A percentile compares a stretch with the other conserved stretches of the same genome.
Conservation (phyloP, 1,140 invertebrate genomes). For the Magallana ariakensis region DNA sequence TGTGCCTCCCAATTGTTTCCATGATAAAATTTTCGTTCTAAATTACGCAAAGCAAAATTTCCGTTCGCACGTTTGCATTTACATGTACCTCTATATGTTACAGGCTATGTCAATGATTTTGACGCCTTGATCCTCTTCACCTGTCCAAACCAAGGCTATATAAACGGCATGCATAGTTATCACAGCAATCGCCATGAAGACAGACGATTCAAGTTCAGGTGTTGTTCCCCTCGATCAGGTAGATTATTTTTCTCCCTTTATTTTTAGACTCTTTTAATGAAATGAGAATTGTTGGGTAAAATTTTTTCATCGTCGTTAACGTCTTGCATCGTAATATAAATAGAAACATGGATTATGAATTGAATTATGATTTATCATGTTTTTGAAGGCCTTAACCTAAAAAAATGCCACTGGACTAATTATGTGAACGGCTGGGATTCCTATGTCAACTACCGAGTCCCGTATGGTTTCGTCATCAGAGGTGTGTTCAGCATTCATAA, state of each 20-base stretch:
- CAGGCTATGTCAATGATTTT: background rate
- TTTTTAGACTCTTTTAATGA: too few relatives aligned
- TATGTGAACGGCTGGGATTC: constrained; percentile 16
- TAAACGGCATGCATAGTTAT: background rate
- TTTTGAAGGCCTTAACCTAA: background rate
- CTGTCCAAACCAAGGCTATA: background rate
- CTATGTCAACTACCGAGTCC: background rate
- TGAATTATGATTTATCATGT: too few relatives aligned
- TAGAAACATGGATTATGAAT: too few relatives aligned
- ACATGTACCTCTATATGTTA: too few relatives aligned
- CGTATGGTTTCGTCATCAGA: background rate
- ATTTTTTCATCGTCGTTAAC: too few relatives aligned
- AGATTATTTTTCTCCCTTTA: background rate
- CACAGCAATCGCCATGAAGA: background rate
- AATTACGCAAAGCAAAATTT: too few relatives aligned
- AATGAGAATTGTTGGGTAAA: too few relatives aligned
- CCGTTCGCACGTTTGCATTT: too few relatives aligned
- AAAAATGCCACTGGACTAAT: background rate
- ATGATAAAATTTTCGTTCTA: too few relatives aligned
- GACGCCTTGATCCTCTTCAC: background rate
- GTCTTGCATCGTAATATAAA: too few relatives aligned
- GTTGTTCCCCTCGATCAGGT: background rate
- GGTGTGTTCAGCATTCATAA: constrained; percentile 33
- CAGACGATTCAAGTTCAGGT: background rate
- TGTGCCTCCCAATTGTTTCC: too few relatives aligned